phyloP scores from a whole-genome alignment of 1,140 invertebrate species.

The Zaprionus kolodkinae region DNA sequence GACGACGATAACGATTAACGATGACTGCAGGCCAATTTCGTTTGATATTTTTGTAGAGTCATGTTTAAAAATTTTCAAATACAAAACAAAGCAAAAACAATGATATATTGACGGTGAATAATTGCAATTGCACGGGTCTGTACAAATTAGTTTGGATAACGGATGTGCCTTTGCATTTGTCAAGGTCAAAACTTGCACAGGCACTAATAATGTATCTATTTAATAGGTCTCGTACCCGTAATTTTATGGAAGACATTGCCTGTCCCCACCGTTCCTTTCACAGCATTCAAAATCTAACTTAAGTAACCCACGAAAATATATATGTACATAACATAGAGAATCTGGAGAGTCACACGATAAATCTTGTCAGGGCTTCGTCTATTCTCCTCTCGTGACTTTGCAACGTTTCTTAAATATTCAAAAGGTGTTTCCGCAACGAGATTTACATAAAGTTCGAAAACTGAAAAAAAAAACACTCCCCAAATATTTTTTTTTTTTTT shows the following conservation, averaged over 20 bases:
- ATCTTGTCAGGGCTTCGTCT: conserved; percentile 21
- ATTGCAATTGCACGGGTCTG: conserved; percentile 48
- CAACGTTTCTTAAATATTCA: conserved; percentile 63
- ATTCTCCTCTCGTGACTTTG: conserved; percentile 40
- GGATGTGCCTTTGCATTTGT: conserved; percentile 35
- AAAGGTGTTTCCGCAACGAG: conserved; percentile 69
- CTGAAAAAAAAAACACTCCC: conserved; percentile 31
- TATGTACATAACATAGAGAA: conserved; percentile 1
- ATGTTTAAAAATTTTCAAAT: conserved; percentile 43
- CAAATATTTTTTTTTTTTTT: conserved; percentile 5
- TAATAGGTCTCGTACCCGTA: conserved; percentile 24
- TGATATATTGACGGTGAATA: conserved; percentile 37
- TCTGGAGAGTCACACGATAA: conserved; percentile 63
- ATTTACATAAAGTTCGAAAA: conserved; percentile 71
- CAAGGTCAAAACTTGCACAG: conserved; percentile 24
- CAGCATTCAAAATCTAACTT: conserved; percentile 20
- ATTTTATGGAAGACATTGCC: neutral
- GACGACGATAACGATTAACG: conserved; percentile 19
- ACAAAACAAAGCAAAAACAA: conserved; percentile 5
- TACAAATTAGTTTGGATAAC: conserved; percentile 18
- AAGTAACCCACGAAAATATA: neutral
- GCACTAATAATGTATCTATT: conserved; percentile 16
- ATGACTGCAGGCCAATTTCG: conserved; percentile 34
- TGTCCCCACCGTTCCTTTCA: conserved; percentile 25
- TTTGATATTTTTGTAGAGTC: conserved; percentile 31